These are phyloP conservation scores for Oscheius sp. DNA, from an alignment of 1,140 invertebrate genomes.

Conservation along the genomic window DNA sequence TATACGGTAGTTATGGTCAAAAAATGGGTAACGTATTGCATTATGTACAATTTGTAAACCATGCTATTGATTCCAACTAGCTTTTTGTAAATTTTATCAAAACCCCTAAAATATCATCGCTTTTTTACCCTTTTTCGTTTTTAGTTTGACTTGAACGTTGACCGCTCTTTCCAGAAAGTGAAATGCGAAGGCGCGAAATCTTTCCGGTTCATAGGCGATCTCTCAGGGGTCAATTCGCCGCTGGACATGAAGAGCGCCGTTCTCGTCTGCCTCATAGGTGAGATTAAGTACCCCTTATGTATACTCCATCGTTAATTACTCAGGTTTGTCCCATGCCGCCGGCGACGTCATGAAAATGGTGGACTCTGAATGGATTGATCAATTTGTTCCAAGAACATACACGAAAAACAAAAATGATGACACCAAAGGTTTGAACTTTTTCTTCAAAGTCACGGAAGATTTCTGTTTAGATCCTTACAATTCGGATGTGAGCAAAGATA, in stretches of 20 bases:
- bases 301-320: neutral
- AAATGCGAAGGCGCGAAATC: no score
- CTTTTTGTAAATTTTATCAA: no score
- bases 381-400: conserved; percentile 24
- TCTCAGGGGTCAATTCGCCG: neutral
- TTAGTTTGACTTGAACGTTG: no score
- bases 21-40: no score
- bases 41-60: no score
- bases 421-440: neutral
- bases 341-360: conserved; percentile 33
- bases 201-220: neutral
- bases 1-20: no score
- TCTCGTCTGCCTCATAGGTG: neutral
- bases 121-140: no score
- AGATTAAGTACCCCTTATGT: neutral
- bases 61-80: no score
- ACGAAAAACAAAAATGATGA: neutral
- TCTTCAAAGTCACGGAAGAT: neutral
- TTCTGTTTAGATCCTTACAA: neutral
- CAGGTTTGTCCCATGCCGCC: neutral
- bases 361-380: conserved; percentile 26
- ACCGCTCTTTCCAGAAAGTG: no score
- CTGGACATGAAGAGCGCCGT: neutral
- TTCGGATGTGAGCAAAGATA: conserved; percentile 28
- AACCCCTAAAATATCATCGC: no score